These are phyloP conservation scores for Melanotaenia duboulayi DNA, from an alignment of 2,113 vertebrate genomes.

Conservation along the genomic window DNA sequence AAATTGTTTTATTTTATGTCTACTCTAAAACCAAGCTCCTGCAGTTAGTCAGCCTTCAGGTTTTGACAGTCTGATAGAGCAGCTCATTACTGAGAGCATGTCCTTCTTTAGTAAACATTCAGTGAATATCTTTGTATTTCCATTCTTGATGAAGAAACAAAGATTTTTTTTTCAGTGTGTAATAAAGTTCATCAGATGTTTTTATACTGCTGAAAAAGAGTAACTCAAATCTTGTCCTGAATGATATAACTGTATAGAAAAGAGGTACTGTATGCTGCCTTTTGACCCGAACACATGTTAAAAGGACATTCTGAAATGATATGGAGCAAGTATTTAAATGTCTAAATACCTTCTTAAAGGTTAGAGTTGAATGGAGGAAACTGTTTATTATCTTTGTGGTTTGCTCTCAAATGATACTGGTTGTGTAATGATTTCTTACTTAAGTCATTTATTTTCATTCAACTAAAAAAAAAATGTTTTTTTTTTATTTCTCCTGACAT, in stretches of 20 bases:
- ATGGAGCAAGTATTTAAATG: constrained; percentile 22
- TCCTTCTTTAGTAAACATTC: too few relatives aligned
- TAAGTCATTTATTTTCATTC: constrained; percentile 7
- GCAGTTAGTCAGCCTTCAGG: too few relatives aligned
- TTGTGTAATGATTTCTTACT: too few relatives aligned
- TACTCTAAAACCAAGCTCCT: too few relatives aligned
- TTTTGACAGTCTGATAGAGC: too few relatives aligned
- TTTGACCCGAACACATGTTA: constrained; percentile 22
- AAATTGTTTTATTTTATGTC: too few relatives aligned
- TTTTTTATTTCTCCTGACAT: not conserved
- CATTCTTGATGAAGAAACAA: too few relatives aligned
- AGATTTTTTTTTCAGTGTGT: too few relatives aligned
- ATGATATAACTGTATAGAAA: constrained; percentile 12
- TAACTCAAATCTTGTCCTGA: not conserved
- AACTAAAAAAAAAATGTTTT: not conserved
- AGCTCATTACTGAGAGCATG: too few relatives aligned
- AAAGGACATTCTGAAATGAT: not conserved
- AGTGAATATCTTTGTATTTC: too few relatives aligned
- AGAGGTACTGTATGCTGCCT: not conserved
- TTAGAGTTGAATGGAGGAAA: not conserved
- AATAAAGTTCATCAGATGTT: too few relatives aligned
- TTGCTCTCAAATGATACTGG: constrained; percentile 15
- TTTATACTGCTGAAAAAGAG: too few relatives aligned
- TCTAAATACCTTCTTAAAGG: not conserved
- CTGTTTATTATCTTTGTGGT: constrained; percentile 24